phyloP scores from a whole-genome alignment of 2,888 invertebrate genomes.

The Pammene fasciana region DNA sequence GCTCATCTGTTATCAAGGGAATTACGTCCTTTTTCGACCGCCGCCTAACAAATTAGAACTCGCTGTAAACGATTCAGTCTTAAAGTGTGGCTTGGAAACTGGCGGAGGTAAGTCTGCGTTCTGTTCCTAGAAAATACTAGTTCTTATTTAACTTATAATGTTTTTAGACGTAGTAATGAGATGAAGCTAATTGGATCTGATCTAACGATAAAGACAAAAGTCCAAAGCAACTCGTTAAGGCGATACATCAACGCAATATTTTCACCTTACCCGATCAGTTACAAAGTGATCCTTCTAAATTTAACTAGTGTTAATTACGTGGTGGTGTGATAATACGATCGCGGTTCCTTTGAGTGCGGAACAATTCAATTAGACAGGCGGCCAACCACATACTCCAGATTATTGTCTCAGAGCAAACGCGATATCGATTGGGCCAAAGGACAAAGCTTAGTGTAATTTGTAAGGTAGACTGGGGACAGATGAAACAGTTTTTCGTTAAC shows the following conservation, averaged over 20 bases:
- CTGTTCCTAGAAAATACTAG: not conserved
- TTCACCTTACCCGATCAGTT: too few relatives aligned
- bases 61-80: not conserved
- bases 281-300: too few relatives aligned
- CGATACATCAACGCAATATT: too few relatives aligned
- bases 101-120: not conserved
- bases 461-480: too few relatives aligned
- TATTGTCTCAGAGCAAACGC: constrained; percentile 20
- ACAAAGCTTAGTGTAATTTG: not conserved
- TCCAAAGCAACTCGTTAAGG: too few relatives aligned
- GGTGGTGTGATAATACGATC: not conserved
- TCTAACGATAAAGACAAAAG: too few relatives aligned
- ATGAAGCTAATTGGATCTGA: too few relatives aligned
- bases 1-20: not conserved
- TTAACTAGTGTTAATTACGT: not conserved
- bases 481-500: too few relatives aligned
- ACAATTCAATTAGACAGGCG: constrained; percentile 14
- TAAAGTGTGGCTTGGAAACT: not conserved
- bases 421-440: not conserved
- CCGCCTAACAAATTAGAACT: not conserved
- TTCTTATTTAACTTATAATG: not conserved
- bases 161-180: too few relatives aligned
- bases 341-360: constrained; percentile 16
- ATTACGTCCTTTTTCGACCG: not conserved
- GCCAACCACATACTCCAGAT: constrained; percentile 5